Evolutionary conservation across 2,888 invertebrate species (phyloP).

Genomic region (Pocota personata): DNA sequence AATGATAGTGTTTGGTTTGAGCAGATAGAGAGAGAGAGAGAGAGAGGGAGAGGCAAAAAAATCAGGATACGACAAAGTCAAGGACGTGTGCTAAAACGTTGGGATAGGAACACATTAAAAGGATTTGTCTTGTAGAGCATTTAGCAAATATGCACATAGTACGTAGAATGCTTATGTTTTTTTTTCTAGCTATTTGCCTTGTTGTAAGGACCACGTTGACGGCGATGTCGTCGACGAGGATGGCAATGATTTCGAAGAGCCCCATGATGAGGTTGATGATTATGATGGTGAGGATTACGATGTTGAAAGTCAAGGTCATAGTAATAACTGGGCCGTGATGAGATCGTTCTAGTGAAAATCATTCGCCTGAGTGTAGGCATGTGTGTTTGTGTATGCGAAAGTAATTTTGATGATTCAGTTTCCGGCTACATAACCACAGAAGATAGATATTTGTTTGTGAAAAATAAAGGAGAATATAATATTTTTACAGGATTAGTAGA

Average conservation of each 20-base stretch:
- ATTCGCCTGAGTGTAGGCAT: not conserved
- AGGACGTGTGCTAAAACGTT: constrained; percentile 64
- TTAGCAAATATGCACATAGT: constrained; percentile 51
- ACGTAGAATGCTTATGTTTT: constrained; percentile 8
- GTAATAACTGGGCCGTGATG: constrained; percentile 27
- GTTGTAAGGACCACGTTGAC: constrained; percentile 4
- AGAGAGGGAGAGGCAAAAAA: not conserved
- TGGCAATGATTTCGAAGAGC: constrained; percentile 27
- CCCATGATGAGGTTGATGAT: constrained; percentile 13
- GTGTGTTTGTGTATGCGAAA: not conserved
- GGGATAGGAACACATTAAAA: constrained; percentile 57
- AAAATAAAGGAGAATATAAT: not conserved
- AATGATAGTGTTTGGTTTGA: constrained; percentile 60
- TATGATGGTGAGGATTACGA: constrained; percentile 4
- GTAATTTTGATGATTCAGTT: constrained; percentile 30
- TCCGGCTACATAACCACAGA: not conserved
- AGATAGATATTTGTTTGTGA: not conserved
- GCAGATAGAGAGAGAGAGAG: not conserved
- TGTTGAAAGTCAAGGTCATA: constrained; percentile 61
- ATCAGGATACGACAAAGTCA: constrained; percentile 56
- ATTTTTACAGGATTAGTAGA: not conserved
- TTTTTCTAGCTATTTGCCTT: constrained; percentile 21
- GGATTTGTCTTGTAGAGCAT: constrained; percentile 63
- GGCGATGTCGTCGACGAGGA: not conserved
- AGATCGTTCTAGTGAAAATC: constrained; percentile 11